These are phyloP conservation scores for Brachypteracias leptosomus DNA, from an alignment of 2,113 vertebrate genomes.

Conservation along the genomic window DNA sequence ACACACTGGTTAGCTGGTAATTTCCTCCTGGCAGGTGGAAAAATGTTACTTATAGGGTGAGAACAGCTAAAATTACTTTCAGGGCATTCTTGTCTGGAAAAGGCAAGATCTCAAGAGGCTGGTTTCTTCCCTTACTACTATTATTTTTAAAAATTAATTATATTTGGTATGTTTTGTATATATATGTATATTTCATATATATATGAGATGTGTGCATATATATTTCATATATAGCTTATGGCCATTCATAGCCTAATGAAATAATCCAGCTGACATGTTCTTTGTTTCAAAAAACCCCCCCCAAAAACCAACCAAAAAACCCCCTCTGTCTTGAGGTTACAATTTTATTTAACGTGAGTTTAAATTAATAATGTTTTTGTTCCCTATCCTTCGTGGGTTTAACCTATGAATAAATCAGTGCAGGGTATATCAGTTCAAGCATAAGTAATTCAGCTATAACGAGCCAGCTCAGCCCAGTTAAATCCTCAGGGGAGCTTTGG, in stretches of 20 bases:
- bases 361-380: neutral
- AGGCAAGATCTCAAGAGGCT: neutral
- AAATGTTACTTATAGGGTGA: neutral
- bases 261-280: neutral
- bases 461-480: conserved; percentile 49
- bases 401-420: conserved; percentile 34
- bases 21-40: neutral
- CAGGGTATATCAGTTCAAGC: conserved; percentile 33
- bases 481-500: conserved; percentile 42
- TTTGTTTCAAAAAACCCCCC: neutral
- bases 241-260: neutral
- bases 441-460: conserved; percentile 37
- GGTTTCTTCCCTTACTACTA: neutral
- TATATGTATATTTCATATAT: too few relatives aligned
- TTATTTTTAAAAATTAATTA: neutral
- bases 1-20: neutral
- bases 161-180: neutral
- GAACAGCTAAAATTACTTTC: neutral
- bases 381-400: neutral
- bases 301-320: neutral
- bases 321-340: neutral
- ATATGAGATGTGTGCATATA: too few relatives aligned
- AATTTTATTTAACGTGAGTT: neutral
- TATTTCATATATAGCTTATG: neutral
- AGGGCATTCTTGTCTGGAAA: neutral